phyloP scores from a whole-genome alignment of 2,888 invertebrate species.

The Cerceris ruficornis region DNA sequence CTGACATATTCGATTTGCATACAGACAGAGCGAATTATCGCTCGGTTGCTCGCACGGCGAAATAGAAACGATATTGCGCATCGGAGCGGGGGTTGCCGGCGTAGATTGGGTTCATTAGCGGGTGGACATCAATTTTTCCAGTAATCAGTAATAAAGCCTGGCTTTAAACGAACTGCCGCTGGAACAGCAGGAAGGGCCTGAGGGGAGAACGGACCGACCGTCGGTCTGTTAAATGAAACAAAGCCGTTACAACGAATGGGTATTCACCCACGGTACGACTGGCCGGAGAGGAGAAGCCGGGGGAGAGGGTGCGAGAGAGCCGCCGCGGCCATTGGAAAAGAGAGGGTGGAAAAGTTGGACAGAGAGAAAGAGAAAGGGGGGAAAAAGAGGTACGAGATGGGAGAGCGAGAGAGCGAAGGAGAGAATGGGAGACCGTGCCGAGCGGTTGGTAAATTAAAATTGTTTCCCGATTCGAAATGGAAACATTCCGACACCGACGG shows the following conservation, averaged over 20 bases:
- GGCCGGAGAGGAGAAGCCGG: conserved; percentile 32
- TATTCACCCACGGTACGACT: conserved; percentile 66
- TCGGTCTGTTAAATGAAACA: conserved; percentile 78
- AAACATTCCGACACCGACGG: conserved; percentile 65
- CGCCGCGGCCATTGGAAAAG: no score
- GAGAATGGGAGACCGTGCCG: conserved; percentile 48
- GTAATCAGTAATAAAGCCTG: conserved; percentile 78
- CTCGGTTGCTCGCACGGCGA: conserved; percentile 42
- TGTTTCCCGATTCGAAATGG: conserved; percentile 74
- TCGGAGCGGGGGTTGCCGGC: conserved; percentile 36
- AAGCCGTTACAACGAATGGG: conserved; percentile 78
- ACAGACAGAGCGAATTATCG: conserved; percentile 56
- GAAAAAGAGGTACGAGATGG: conserved; percentile 21
- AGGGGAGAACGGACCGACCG: conserved; percentile 66
- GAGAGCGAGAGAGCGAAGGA: conserved; percentile 24
- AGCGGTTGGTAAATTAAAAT: conserved; percentile 74
- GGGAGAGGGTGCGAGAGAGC: conserved; percentile 7
- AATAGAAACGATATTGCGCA: conserved; percentile 61
- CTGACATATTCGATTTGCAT: conserved; percentile 61
- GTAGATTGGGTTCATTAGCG: conserved; percentile 73
- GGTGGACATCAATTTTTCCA: conserved; percentile 76
- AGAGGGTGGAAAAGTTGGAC: no score
- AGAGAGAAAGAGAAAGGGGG: neutral
- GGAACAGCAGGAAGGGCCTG: conserved; percentile 59
- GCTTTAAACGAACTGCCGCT: conserved; percentile 73